Evolutionary conservation across 2,888 invertebrate species (phyloP).

Genomic region (Notodonta dromedarius): DNA sequence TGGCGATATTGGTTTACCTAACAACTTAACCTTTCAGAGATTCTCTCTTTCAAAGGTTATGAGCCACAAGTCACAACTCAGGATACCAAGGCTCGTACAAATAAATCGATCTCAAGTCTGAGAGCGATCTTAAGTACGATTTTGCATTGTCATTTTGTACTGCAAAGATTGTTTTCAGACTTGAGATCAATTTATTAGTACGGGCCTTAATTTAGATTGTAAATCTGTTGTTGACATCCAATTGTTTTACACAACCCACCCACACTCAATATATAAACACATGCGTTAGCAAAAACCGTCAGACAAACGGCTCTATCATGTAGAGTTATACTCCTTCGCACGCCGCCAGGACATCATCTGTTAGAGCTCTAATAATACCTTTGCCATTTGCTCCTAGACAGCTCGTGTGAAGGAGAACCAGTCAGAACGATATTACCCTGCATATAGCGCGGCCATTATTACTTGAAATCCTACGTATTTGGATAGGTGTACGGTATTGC

Average conservation of each 20-base stretch:
- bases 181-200: too few species aligned
- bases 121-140: too few species aligned
- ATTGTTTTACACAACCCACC: background rate
- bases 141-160: too few species aligned
- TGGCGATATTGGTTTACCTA: too few species aligned
- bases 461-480: background rate
- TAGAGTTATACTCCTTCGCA: background rate
- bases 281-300: background rate
- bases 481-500: too few species aligned
- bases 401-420: conserved; percentile 41
- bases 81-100: too few species aligned
- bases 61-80: too few species aligned
- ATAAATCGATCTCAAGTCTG: too few species aligned
- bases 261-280: background rate
- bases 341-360: conserved; percentile 15
- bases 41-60: too few species aligned
- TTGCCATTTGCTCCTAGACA: conserved; percentile 39
- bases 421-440: conserved; percentile 22
- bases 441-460: conserved; percentile 8
- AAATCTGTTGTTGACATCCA: background rate
- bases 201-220: background rate
- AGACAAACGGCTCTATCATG: background rate
- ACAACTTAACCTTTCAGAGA: too few species aligned
- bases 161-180: too few species aligned
- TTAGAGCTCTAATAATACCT: conserved; percentile 26